Conservation (phyloP, 2,113 vertebrate genomes). For the Macrotus californicus region DNA sequence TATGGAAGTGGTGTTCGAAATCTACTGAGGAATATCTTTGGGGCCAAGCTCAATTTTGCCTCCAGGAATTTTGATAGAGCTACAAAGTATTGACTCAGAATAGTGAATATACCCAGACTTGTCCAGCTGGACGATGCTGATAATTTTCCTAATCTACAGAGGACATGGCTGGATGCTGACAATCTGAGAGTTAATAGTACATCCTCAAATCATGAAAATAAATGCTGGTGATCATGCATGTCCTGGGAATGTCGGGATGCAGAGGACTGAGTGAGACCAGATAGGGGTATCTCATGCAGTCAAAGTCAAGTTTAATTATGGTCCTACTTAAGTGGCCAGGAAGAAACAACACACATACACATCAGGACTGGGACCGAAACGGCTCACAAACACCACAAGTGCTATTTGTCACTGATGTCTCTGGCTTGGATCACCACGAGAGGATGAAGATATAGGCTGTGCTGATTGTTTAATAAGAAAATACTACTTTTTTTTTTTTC, state of each 20-base stretch:
- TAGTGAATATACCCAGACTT: constrained; percentile 63
- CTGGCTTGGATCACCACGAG: constrained; percentile 53
- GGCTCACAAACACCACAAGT: constrained; percentile 46
- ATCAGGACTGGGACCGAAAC: constrained; percentile 56
- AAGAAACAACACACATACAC: constrained; percentile 49
- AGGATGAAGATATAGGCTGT: constrained; percentile 48
- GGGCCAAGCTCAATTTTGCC: constrained; percentile 70
- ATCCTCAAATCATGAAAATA: constrained; percentile 69
- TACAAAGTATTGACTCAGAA: constrained; percentile 71
- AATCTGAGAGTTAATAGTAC: constrained; percentile 11
- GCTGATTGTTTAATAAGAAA: constrained; percentile 66
- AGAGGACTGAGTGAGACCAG: constrained; percentile 75
- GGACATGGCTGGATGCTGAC: constrained; percentile 62
- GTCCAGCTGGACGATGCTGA: constrained; percentile 32
- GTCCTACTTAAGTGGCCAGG: constrained; percentile 81
- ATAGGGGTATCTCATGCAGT: constrained; percentile 78
- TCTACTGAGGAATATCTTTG: constrained; percentile 54
- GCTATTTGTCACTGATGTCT: constrained; percentile 63
- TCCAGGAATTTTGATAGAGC: constrained; percentile 74
- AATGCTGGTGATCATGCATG: constrained; percentile 77
- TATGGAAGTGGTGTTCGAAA: background rate
- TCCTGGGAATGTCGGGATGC: constrained; percentile 77
- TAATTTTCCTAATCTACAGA: constrained; percentile 45
- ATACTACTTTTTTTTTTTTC: constrained; percentile 59
- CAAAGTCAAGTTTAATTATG: constrained; percentile 80